Evolutionary conservation across 2,888 invertebrate species (phyloP).

Genomic region (Zygogramma bicolorata): DNA sequence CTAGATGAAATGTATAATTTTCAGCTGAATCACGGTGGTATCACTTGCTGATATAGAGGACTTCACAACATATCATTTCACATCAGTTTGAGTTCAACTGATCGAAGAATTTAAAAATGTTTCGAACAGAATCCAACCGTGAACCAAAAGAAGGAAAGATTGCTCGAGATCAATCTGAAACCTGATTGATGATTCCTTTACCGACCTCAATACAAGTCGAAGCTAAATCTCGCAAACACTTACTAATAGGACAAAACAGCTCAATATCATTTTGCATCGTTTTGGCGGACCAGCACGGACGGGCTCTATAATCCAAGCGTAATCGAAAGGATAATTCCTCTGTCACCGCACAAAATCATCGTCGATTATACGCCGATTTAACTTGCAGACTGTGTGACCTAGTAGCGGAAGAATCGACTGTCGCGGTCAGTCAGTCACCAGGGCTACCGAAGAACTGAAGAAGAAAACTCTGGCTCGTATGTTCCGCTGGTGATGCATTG

Average conservation of each 20-base stretch:
- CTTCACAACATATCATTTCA: no score
- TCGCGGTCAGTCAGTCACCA: slow-evolving; percentile 49
- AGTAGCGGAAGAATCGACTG: slow-evolving; percentile 1
- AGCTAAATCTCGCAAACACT: background rate
- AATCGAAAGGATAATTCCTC: background rate
- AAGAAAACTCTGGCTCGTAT: slow-evolving; percentile 15
- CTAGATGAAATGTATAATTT: no score
- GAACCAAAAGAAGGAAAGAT: no score
- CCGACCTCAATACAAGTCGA: background rate
- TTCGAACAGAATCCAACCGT: no score
- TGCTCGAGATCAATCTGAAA: background rate
- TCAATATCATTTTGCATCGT: slow-evolving; percentile 23
- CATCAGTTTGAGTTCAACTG: no score
- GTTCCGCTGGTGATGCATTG: slow-evolving; percentile 33
- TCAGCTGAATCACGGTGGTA: no score
- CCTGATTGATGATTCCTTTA: background rate
- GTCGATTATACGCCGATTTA: background rate
- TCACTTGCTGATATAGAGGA: no score
- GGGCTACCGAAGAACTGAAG: slow-evolving; percentile 46
- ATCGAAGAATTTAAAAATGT: no score
- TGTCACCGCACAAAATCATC: background rate
- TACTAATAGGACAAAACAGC: slow-evolving; percentile 16
- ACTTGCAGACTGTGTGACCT: slow-evolving; percentile 1
- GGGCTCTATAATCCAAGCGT: slow-evolving; percentile 12
- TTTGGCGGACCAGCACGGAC: background rate